Percentiles rank a stretch among this genome's conserved stretches.
These are phyloP conservation scores for Frankliniella intonsa DNA, from an alignment of 2,888 invertebrate genomes.

Conservation along the genomic window DNA sequence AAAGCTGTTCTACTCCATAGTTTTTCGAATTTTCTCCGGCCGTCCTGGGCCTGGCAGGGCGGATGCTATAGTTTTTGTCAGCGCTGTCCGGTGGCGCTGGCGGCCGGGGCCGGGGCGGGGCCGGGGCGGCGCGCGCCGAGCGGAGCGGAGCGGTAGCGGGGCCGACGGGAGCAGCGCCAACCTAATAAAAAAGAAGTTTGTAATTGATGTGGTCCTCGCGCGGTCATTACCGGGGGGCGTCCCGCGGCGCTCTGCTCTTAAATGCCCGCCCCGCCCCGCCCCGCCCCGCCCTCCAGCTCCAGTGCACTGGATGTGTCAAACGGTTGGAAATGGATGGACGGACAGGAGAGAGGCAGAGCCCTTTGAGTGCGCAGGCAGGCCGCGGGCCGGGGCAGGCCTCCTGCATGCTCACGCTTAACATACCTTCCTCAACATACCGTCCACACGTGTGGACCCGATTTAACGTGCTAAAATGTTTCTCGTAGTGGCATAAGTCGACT, in stretches of 20 bases:
- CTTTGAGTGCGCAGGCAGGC: too few species aligned
- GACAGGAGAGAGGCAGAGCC: neutral
- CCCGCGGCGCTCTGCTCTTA: neutral
- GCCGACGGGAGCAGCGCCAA: neutral
- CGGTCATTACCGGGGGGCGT: neutral
- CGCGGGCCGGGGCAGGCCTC: too few species aligned
- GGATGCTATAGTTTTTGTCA: neutral
- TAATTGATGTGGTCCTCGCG: constrained; percentile 17
- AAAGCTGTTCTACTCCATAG: neutral
- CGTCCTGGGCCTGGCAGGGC: neutral
- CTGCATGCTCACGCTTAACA: too few species aligned
- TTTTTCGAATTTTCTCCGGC: too few species aligned
- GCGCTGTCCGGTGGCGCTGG: neutral
- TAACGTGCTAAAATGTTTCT: too few species aligned
- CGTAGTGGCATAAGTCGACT: too few species aligned
- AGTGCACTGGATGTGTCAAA: neutral
- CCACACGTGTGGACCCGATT: too few species aligned
- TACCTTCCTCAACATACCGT: too few species aligned
- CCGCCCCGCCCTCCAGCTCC: neutral
- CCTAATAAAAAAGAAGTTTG: neutral
- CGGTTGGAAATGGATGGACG: neutral
- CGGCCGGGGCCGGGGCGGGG: neutral
- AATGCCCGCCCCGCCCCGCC: neutral
- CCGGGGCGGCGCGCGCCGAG: too few species aligned
- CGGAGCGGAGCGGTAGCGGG: too few species aligned